Evolutionary conservation across 2,797 vertebrate species (phyloP), one percentile per base, ranked within the genome.

Genomic region (Semotilus atromaculatus): DNA sequence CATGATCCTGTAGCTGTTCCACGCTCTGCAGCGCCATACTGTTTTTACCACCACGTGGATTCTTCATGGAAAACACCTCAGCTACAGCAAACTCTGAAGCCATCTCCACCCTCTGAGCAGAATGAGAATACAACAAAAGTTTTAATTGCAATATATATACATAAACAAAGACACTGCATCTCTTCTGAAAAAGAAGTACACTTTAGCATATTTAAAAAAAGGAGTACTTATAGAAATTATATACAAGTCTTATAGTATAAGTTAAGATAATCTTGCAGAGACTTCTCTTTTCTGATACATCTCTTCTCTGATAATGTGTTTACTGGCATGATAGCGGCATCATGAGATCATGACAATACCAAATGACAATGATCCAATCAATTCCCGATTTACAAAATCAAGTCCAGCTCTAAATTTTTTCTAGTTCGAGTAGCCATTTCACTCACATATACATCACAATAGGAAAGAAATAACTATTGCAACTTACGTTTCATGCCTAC

Each of bases 1-100:
- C 94, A 0, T 96, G 93, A 93, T 97, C 96, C 85, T 92, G 92
- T 85, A 95, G 91, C 91, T 95, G 94, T 21, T 96, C 95, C 72
- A 82, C 51, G 40, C 90, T 93, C 91, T 94, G 94, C 89, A 97
- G 73, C 26, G 92, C 86, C 81, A 92, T 88, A 40, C 60, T 89
- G 87, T 68, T 88, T 66, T 85, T 84, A 76, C 83, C 86, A 55
- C 87, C 45, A 60, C 78, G 71, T 6, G 85, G 74, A 86, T 92
- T 93, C 83, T 93, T 93, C 45, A 83, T 38, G 62, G 90, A 92
- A 91, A 96, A 95, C 71, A 93, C 93, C 91, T 97, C 93, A 18
- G 95, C 95, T 55, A 96, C 89, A 55, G 95, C 95, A 91, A 94
- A 96, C 73, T 96, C 93, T 0, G 97, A 97, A 14, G 94, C 92